Evolutionary conservation across 2,797 vertebrate species (phyloP).

Genomic region (Silurus lanzhouensis): DNA sequence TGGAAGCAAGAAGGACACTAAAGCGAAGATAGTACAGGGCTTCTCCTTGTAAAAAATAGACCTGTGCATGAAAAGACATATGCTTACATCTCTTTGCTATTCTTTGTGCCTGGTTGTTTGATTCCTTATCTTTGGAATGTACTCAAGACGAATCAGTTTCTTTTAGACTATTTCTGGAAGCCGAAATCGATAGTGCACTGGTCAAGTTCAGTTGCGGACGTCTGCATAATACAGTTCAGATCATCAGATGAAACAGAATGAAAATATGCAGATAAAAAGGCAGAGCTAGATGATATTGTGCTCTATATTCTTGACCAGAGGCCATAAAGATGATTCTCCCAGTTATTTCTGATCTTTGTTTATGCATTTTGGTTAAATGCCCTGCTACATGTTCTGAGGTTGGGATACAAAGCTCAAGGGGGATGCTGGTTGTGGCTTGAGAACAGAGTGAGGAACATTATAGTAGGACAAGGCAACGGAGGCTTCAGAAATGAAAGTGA

Average conservation of each 20-base stretch:
- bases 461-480: constrained; percentile 51
- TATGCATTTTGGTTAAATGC: constrained; percentile 46
- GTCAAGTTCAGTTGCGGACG: not conserved
- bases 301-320: not conserved
- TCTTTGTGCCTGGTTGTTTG: constrained; percentile 22
- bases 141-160: constrained; percentile 13
- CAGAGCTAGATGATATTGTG: not conserved
- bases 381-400: constrained; percentile 47
- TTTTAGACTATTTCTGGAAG: constrained; percentile 16
- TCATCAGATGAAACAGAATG: constrained; percentile 3
- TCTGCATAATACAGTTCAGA: constrained; percentile 2
- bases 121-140: constrained; percentile 5
- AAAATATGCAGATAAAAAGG: constrained; percentile 14
- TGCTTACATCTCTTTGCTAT: constrained; percentile 33
- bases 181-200: not conserved
- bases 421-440: constrained; percentile 42
- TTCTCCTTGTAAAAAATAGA: not conserved
- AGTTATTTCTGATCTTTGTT: constrained; percentile 9
- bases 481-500: constrained; percentile 69
- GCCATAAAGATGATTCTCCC: not conserved
- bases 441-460: constrained; percentile 25
- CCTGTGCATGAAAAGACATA: constrained; percentile 25
- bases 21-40: constrained; percentile 5
- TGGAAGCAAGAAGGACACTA: not conserved
- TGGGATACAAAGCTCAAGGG: constrained; percentile 38